phyloP scores from a whole-genome alignment of 23 tunicate species.

The Styela clava region DNA sequence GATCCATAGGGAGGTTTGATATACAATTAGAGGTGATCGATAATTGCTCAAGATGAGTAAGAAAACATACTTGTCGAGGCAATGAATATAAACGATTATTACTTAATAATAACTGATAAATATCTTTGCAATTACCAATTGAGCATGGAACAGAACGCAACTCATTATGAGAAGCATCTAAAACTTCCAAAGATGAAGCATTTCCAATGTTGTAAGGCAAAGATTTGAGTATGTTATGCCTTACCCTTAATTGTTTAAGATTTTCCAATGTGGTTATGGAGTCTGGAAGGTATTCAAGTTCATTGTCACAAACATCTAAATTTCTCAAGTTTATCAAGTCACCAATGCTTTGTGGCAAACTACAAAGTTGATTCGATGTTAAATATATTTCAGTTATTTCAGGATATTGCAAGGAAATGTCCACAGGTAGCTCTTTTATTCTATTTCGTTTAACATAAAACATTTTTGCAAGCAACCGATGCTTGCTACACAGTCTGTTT shows the following conservation, averaged over 20 bases:
- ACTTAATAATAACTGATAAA: not conserved
- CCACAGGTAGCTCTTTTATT: not conserved
- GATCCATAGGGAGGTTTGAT: not conserved
- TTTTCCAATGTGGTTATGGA: not conserved
- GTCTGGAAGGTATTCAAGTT: not conserved
- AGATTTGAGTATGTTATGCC: not conserved
- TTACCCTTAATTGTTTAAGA: not conserved
- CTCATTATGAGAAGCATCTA: not conserved
- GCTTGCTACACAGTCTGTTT: not conserved
- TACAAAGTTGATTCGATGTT: not conserved
- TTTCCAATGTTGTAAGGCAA: not conserved
- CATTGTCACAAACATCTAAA: not conserved
- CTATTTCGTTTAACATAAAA: not conserved
- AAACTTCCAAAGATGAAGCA: not conserved
- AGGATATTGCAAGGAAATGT: not conserved
- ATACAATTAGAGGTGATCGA: not conserved
- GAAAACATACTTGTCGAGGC: not conserved
- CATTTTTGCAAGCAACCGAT: not conserved
- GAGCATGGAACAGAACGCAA: not conserved
- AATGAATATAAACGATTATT: not conserved
- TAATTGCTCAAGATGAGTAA: not conserved
- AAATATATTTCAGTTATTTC: not conserved
- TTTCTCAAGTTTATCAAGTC: not conserved
- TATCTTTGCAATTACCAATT: not conserved
- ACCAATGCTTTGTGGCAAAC: not conserved